These are phyloP conservation scores for Hipposideros larvatus DNA, from an alignment of 2,797 vertebrate species.

Conservation along the genomic window DNA sequence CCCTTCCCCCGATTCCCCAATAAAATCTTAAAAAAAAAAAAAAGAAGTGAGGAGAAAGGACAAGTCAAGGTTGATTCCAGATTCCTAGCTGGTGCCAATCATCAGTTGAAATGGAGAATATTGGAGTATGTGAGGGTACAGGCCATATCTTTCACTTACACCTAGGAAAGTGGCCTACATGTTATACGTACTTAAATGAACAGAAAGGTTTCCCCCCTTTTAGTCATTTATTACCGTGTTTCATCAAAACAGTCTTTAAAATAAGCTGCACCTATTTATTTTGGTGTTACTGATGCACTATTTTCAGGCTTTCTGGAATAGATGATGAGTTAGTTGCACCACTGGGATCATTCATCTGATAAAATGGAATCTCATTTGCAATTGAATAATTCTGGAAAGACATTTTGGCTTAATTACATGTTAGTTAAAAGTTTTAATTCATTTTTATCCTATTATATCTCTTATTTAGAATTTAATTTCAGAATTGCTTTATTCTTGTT, in stretches of 20 bases:
- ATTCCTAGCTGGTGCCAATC: neutral
- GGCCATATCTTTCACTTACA: neutral
- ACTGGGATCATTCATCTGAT: neutral
- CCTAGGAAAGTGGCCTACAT: neutral
- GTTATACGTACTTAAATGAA: constrained; percentile 30
- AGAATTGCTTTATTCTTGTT: constrained; percentile 32
- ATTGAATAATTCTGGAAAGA: constrained; percentile 22
- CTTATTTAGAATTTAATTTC: constrained; percentile 54
- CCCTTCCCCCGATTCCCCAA: too few relatives aligned
- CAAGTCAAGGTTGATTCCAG: neutral
- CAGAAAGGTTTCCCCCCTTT: neutral
- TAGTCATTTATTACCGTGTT: neutral
- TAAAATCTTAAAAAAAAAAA: too few relatives aligned
- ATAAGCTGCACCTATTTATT: neutral
- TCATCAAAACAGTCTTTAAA: constrained; percentile 49
- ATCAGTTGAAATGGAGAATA: constrained; percentile 8
- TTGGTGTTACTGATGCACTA: neutral
- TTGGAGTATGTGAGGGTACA: neutral
- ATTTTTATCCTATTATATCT: constrained; percentile 40
- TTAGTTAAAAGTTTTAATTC: constrained; percentile 51
- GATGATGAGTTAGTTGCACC: neutral
- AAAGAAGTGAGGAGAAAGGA: neutral
- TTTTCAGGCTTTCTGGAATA: neutral
- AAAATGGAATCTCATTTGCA: constrained; percentile 19
- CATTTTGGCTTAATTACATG: neutral